Percentiles rank a stretch among this genome's conserved stretches.
These are phyloP conservation scores for Caenorhabditis becei DNA, from an alignment of 2,888 invertebrate species.

Conservation along the genomic window DNA sequence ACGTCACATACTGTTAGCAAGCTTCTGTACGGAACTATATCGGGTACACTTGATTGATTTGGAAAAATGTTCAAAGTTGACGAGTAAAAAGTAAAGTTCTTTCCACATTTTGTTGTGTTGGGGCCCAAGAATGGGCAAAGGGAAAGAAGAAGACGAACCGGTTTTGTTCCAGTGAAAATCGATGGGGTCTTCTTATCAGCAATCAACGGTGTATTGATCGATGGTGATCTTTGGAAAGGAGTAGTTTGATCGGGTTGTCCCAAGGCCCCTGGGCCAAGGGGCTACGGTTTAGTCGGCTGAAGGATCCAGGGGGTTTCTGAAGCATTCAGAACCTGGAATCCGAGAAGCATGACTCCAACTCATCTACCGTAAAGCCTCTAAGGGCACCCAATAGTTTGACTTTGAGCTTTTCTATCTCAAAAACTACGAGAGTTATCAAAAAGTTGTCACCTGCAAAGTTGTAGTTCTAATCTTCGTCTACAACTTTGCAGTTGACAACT, in stretches of 20 bases:
- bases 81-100: conserved; percentile 40
- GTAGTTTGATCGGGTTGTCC: no score
- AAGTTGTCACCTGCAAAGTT: no score
- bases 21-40: conserved; percentile 49
- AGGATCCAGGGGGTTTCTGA: neutral
- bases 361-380: conserved; percentile 43
- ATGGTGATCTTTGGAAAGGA: no score
- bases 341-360: no score
- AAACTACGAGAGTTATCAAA: no score
- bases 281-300: conserved; percentile 3
- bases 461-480: no score
- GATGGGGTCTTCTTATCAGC: neutral
- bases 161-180: neutral
- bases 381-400: neutral
- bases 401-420: no score
- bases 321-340: conserved; percentile 1
- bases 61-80: conserved; percentile 41
- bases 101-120: no score
- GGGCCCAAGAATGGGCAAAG: no score
- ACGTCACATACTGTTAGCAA: conserved; percentile 43
- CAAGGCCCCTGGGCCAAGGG: neutral
- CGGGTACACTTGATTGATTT: conserved; percentile 43
- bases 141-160: conserved; percentile 1
- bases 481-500: no score
- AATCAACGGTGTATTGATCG: no score